These are phyloP conservation scores for Laticauda laticaudata DNA, from an alignment of 2,113 vertebrate species.

Conservation along the genomic window DNA sequence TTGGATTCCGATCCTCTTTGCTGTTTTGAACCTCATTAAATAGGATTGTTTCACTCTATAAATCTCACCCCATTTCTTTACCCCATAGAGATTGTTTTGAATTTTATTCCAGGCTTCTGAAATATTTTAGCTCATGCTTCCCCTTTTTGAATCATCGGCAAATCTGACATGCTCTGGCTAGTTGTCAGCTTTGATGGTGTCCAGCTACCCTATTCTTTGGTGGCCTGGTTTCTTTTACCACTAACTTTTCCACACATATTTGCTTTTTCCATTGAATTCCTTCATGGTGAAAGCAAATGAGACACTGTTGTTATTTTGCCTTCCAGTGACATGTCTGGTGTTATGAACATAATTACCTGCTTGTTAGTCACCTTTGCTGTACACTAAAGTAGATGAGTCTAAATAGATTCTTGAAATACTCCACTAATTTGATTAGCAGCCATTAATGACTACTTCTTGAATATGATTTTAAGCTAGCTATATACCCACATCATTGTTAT, in stretches of 20 bases:
- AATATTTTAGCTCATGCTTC: not conserved
- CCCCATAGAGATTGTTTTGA: not conserved
- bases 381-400: too few species aligned
- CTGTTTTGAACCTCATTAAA: not conserved
- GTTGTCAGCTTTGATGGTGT: not conserved
- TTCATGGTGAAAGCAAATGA: not conserved
- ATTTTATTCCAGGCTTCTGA: not conserved
- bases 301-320: not conserved
- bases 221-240: not conserved
- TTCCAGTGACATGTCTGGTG: not conserved
- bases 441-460: too few species aligned
- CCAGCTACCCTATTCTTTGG: not conserved
- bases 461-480: too few species aligned
- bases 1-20: not conserved
- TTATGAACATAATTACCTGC: too few species aligned
- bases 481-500: too few species aligned
- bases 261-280: not conserved
- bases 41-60: not conserved
- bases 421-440: too few species aligned
- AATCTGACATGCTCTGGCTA: not conserved
- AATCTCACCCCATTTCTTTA: not conserved
- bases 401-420: too few species aligned
- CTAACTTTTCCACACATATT: not conserved
- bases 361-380: too few species aligned
- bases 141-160: not conserved